Percentiles rank a stretch among this genome's conserved stretches.
Conservation (phyloP, 2,113 vertebrate species). For the Leuciscus idus region DNA sequence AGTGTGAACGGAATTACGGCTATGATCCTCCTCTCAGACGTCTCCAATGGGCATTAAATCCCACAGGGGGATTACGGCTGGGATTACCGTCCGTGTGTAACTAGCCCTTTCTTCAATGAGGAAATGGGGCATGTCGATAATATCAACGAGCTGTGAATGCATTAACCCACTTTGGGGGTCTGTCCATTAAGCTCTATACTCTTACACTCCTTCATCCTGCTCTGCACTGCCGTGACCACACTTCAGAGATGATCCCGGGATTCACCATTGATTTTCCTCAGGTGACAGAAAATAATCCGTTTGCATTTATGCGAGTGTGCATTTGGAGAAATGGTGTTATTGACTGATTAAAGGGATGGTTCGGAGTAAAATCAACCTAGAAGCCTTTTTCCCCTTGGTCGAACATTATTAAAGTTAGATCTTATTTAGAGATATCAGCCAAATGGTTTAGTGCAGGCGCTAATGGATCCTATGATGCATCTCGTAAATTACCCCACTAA, state of each 20-base stretch:
- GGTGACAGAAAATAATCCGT: not conserved
- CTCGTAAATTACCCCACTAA: no score
- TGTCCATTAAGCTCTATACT: conserved; percentile 24
- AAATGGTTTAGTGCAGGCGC: no score
- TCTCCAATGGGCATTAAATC: conserved; percentile 34
- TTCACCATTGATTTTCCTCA: conserved; percentile 30
- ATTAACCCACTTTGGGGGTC: conserved; percentile 49
- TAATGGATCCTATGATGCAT: no score
- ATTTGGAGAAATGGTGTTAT: not conserved
- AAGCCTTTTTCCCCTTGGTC: no score
- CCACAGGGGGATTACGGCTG: conserved; percentile 1
- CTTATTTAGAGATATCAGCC: no score
- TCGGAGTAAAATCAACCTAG: no score
- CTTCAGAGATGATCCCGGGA: not conserved
- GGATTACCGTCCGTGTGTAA: conserved; percentile 30
- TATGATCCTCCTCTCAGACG: conserved; percentile 27
- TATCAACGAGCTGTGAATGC: conserved; percentile 40
- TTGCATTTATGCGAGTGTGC: not conserved
- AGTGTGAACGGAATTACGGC: not conserved
- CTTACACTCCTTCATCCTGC: conserved; percentile 10
- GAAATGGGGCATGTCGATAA: conserved; percentile 48
- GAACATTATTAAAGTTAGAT: no score
- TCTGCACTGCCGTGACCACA: not conserved
- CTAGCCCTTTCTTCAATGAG: conserved; percentile 27
- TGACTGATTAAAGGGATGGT: not conserved